phyloP scores from a whole-genome alignment of 35 echinoderm and acorn worm species.

The Nesometra sesokonis region DNA sequence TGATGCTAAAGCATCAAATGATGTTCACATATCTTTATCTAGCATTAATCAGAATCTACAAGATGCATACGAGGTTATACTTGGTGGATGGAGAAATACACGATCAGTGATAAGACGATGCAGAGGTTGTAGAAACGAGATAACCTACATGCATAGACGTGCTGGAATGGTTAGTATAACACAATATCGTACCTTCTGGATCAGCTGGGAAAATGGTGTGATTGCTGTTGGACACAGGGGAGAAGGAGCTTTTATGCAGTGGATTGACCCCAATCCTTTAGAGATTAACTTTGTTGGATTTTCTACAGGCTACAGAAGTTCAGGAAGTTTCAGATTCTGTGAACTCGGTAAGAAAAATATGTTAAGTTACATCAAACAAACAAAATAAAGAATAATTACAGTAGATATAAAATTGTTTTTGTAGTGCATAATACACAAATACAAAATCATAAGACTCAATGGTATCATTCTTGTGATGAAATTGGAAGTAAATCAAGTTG shows the following conservation, averaged over 20 bases:
- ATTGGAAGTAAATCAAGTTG: no score
- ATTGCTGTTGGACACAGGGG: neutral
- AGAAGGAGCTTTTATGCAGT: neutral
- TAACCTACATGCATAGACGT: neutral
- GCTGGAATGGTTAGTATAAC: neutral
- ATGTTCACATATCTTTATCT: conserved; percentile 59
- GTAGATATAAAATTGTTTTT: no score
- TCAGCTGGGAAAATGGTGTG: neutral
- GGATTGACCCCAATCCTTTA: conserved; percentile 2
- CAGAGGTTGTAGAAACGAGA: conserved; percentile 2
- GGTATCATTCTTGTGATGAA: no score
- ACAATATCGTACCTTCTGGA: neutral
- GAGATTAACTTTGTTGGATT: neutral
- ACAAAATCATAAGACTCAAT: no score
- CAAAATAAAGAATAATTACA: no score
- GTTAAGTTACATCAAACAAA: no score
- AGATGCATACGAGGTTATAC: conserved; percentile 54
- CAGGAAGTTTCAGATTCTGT: neutral
- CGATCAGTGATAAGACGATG: conserved; percentile 48
- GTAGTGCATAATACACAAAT: no score
- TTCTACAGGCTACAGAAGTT: neutral
- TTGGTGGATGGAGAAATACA: conserved; percentile 57
- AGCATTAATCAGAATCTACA: conserved; percentile 7
- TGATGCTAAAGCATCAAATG: conserved; percentile 45
- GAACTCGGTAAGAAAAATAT: neutral